Evolutionary conservation across 1,140 invertebrate genomes (phyloP), one percentile per base, ranked within the genome.

Genomic region (Antheraea mylitta): DNA sequence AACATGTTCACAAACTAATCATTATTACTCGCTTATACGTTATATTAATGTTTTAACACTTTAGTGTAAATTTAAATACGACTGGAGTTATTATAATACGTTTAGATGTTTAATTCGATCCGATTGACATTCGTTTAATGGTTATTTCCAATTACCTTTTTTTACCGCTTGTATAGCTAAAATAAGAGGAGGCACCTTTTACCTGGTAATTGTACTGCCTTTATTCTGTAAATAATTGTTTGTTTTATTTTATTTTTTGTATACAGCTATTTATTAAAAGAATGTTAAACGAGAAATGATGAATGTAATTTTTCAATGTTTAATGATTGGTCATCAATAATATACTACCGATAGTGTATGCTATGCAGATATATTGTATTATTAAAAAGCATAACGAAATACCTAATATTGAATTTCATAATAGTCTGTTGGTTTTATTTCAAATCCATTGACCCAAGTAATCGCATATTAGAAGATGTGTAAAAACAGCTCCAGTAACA

Each of bases 261-360:
- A 92, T 91, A 92, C 90, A 91, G 89, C 89, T 92, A 92, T 92
- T 92, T 92, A 92, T 92, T 92, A 88, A 92, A 92, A 85, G 77
- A 85, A 90, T 89, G 90, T 92, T 90, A 89, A 90, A 88, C 80
- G 83, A 86, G 80, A 89, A 87, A 89, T 92, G 88, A 92, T 90
- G 88, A 81, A 86, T 86, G 80, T 89, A 86, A 89, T 90, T 86
- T 83, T 90, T 87, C 88, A 88, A 89, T 90, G 90, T 90, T 90
- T 84, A 86, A 90, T 90, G 87, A 89, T 90, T 85, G 87, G 82
- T 90, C 89, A 89, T 90, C 89, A 91, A 87, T 88, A 87, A 89
- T 87, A 82, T 91, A 90, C 83, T 90, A 89, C 85, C 81, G 87
- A 89, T 89, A 89, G 85, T 90, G 82, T 89, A 87, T 87, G 82